Conservation (phyloP, 2,113 vertebrate genomes). For the Tauraco erythrolophus region DNA sequence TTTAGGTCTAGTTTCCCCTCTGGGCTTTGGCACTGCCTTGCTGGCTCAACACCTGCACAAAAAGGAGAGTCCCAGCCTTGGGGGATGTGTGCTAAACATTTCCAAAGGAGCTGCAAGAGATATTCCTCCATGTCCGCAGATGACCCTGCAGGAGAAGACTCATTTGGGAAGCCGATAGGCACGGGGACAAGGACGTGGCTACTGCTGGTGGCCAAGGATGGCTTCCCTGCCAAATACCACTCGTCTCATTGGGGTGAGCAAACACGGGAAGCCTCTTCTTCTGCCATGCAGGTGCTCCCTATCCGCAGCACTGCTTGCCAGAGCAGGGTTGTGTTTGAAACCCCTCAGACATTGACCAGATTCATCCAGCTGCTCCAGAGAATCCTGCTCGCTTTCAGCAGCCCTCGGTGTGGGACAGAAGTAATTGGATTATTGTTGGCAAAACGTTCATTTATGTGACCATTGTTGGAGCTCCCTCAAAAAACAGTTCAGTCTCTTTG, state of each 20-base stretch:
- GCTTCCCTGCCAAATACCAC: not conserved
- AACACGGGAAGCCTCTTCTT: not conserved
- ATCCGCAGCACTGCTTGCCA: not conserved
- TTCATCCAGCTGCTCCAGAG: not conserved
- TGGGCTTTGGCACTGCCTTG: not conserved
- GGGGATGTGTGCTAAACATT: fast-evolving
- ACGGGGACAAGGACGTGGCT: too few species aligned
- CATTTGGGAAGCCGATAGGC: not conserved
- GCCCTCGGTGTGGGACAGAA: not conserved
- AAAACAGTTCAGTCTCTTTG: too few species aligned
- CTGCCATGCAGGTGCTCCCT: not conserved
- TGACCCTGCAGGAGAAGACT: not conserved
- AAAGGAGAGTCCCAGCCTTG: not conserved
- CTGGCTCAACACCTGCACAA: fast-evolving
- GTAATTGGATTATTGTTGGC: not conserved
- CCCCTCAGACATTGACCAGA: not conserved
- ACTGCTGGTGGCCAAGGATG: not conserved
- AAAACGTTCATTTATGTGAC: not conserved
- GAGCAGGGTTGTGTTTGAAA: not conserved
- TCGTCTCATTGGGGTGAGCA: too few species aligned
- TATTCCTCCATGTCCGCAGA: fast-evolving
- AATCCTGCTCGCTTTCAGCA: not conserved
- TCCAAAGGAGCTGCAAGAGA: not conserved
- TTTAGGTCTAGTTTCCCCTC: not conserved
- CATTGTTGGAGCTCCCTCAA: not conserved